Conservation (phyloP, 1,140 invertebrate species). For the Rhopalosiphum maidis region DNA sequence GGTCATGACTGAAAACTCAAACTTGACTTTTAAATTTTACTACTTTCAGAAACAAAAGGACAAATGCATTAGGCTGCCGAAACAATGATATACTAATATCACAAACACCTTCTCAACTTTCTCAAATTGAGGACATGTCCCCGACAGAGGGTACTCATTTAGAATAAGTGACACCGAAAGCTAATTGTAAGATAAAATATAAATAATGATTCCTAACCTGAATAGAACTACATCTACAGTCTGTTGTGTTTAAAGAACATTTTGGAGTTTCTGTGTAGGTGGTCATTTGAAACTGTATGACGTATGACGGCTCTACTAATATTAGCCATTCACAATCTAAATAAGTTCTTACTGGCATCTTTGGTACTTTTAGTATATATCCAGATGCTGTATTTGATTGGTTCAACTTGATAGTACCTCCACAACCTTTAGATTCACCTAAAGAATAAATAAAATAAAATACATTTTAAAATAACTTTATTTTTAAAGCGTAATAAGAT, state of each 20-base stretch:
- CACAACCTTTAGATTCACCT: constrained; percentile 43
- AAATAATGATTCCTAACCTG: background rate
- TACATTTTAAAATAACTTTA: background rate
- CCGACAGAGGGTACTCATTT: background rate
- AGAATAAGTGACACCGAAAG: background rate
- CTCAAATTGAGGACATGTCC: background rate
- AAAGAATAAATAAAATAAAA: background rate
- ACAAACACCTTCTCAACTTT: background rate
- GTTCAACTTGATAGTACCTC: constrained; percentile 38
- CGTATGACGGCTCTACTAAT: constrained; percentile 25
- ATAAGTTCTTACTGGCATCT: background rate
- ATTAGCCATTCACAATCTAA: constrained; percentile 42
- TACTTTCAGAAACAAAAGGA: background rate
- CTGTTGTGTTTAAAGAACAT: background rate
- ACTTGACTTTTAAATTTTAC: no score
- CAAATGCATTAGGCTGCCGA: background rate
- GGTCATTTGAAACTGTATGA: background rate
- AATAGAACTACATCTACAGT: constrained; percentile 21
- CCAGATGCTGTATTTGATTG: background rate
- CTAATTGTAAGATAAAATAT: background rate
- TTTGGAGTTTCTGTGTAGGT: constrained; percentile 25
- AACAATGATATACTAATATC: background rate
- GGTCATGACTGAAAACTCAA: background rate
- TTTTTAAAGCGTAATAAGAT: no score
- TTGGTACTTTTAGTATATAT: constrained; percentile 17